Base-by-base conservation (phyloP, 2,113 vertebrate genomes). In the Hyperoodon ampullatus region DNA sequence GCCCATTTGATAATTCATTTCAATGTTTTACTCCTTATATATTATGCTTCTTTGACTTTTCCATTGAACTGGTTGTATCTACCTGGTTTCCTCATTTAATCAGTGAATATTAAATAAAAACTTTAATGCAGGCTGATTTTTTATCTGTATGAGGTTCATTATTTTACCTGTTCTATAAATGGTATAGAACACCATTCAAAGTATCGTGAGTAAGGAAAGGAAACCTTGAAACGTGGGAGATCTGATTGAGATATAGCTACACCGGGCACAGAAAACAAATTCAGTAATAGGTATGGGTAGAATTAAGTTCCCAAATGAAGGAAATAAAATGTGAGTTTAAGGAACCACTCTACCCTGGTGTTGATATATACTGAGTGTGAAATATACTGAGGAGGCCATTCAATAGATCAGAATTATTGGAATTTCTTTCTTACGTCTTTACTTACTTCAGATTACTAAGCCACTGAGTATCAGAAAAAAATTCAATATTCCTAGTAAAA, bases 71-170 rank as follows among this genome's bases (percentile, higher is more conserved):
- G 24, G 24, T 71, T 70, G 30, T 77, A 60, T 90, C 44, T 80
- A 28, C 70, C 55, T 84, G 74, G 7, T 63, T 90, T n/a, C 44
- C 84, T 75, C 44, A 66, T 71, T 90, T 75, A 78, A 75, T 78
- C 70, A 72, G n/a, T 35, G 55, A 50, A 50, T 75, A 50, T 84
- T 92, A 83, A 72, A 60, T 70, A 12, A 24, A 50, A 58, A 74
- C 47, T 87, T 93, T 63, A 60, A 71, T n/a, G 55, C 33, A 63
- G 53, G 42, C 39, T 94, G 47, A 92, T 90, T 65, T 95, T 61
- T 24, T 47, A 78, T 71, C 60, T 85, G 28, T 81, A 8, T 80
- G 53, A 93, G 39, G 81, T 86, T 47, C 63, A 84, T 74, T 11
- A 26, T 84, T 81, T 92, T 47, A 21, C 33, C 35, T 30, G 6